These are phyloP conservation scores for Cheilosia urbana DNA, from an alignment of 2,888 invertebrate species.

Conservation along the genomic window DNA sequence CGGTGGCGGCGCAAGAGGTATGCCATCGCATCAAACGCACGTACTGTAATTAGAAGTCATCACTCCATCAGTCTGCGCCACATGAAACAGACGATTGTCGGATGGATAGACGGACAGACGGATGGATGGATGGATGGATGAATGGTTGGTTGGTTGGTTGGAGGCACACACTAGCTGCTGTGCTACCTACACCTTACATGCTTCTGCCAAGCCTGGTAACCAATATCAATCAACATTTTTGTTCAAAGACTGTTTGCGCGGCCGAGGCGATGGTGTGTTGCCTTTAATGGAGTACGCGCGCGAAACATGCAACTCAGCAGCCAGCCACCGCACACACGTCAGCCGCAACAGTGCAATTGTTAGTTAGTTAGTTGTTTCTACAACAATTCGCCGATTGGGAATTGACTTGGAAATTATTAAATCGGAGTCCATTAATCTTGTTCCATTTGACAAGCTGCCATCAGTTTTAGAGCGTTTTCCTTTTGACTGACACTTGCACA, in stretches of 20 bases:
- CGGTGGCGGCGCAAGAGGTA: not conserved
- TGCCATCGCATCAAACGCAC: constrained; percentile 60
- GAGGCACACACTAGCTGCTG: constrained; percentile 40
- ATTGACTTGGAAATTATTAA: constrained; percentile 68
- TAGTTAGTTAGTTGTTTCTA: constrained; percentile 42
- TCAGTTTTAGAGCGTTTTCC: constrained; percentile 62
- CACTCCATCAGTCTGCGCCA: constrained; percentile 72
- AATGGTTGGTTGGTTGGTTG: constrained; percentile 39
- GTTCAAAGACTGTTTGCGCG: constrained; percentile 49
- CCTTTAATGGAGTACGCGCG: constrained; percentile 68
- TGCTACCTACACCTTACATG: constrained; percentile 1
- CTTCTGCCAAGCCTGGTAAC: constrained; percentile 64
- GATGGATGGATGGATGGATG: constrained; percentile 51
- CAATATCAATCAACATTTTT: constrained; percentile 73
- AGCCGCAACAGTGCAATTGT: constrained; percentile 48
- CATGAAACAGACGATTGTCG: constrained; percentile 69
- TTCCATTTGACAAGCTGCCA: constrained; percentile 73
- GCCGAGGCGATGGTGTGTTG: constrained; percentile 65
- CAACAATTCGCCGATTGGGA: constrained; percentile 58
- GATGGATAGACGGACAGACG: constrained; percentile 50
- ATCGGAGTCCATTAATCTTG: constrained; percentile 76
- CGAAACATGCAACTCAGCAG: constrained; percentile 58
- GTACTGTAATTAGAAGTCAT: constrained; percentile 75
- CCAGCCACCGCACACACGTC: constrained; percentile 40
- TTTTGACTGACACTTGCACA: not conserved